Conservation (phyloP, 2,888 invertebrate species). For the Zonitis immaculata region DNA sequence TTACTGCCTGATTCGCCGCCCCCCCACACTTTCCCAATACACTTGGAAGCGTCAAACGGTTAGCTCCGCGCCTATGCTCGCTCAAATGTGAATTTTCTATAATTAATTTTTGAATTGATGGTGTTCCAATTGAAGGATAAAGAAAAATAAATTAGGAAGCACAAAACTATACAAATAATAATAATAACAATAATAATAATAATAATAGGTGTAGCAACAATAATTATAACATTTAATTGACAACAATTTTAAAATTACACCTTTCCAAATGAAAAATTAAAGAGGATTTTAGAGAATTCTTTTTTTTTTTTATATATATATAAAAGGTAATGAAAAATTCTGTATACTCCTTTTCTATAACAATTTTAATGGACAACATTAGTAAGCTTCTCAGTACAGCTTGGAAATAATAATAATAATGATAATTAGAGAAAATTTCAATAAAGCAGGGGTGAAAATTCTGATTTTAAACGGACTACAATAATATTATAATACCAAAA, state of each 20-base stretch:
- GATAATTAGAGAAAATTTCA: conserved; percentile 14
- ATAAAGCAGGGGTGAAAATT: conserved; percentile 40
- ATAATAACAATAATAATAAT: neutral
- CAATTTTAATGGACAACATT: conserved; percentile 44
- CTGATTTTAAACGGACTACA: conserved; percentile 38
- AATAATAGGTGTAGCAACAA: no score
- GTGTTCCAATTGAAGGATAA: conserved; percentile 24
- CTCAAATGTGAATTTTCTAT: no score
- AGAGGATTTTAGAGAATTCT: neutral
- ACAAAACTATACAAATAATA: neutral
- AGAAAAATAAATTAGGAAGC: neutral
- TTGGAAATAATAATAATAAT: conserved; percentile 32
- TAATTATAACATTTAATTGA: neutral
- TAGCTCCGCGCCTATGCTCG: no score
- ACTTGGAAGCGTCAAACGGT: no score
- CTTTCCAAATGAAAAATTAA: neutral
- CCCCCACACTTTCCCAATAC: no score
- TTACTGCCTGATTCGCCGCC: no score
- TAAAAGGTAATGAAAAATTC: conserved; percentile 22
- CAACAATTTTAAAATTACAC: neutral
- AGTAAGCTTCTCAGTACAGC: conserved; percentile 41
- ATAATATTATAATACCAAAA: conserved; percentile 26
- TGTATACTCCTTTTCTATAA: conserved; percentile 35
- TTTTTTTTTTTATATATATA: no score
- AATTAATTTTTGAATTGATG: conserved; percentile 19